Evolutionary conservation across 2,888 invertebrate species (phyloP).

Genomic region (Salticus scenicus): DNA sequence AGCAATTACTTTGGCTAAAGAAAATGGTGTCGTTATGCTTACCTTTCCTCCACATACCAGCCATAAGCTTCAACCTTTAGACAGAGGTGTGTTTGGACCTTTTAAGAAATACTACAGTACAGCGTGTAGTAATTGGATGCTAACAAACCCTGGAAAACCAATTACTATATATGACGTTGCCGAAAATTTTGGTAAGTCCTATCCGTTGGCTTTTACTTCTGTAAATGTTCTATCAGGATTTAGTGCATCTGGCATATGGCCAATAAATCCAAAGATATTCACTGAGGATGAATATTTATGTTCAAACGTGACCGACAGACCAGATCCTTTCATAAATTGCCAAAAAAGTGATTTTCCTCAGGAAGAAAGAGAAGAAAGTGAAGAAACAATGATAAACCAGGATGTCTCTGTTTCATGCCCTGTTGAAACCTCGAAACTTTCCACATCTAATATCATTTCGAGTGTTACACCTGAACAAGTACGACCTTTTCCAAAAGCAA

Average conservation of each 20-base stretch:
- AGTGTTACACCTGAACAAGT: constrained; percentile 33
- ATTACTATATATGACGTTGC: constrained; percentile 32
- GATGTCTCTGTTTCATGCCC: background rate
- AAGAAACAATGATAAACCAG: background rate
- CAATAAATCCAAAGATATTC: constrained; percentile 40
- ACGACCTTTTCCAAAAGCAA: constrained; percentile 33
- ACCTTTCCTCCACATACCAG: constrained; percentile 14
- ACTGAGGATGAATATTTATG: constrained; percentile 43
- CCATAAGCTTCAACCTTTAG: constrained; percentile 18
- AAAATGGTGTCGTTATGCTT: constrained; percentile 16
- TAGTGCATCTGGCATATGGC: constrained; percentile 29
- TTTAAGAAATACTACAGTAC: constrained; percentile 67
- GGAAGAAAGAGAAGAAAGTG: background rate
- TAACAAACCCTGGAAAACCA: constrained; percentile 18
- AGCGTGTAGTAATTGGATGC: constrained; percentile 71
- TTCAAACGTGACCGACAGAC: constrained; percentile 22
- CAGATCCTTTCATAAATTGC: background rate
- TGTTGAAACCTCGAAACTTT: too few species aligned
- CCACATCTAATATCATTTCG: background rate
- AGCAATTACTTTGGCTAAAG: background rate
- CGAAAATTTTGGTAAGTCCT: constrained; percentile 27
- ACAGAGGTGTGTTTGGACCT: constrained; percentile 28
- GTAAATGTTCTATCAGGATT: constrained; percentile 30
- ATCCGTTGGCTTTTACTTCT: constrained; percentile 27
- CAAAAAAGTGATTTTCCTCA: background rate